Conservation (phyloP, 2,113 vertebrate genomes). For the Marmota monax region DNA sequence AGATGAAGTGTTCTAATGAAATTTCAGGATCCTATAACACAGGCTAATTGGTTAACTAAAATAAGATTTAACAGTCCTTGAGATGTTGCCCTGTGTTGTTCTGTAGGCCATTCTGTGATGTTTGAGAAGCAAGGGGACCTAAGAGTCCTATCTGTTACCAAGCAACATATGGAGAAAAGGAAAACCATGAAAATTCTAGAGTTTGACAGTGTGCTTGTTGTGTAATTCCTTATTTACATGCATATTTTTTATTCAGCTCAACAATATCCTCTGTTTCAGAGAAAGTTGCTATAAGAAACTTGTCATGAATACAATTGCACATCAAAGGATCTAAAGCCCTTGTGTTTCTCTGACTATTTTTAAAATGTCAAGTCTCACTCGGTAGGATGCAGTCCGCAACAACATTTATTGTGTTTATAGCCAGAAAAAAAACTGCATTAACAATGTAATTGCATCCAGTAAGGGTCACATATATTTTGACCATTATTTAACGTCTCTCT, state of each 20-base stretch:
- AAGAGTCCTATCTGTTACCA: neutral
- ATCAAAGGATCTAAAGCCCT: conserved; percentile 31
- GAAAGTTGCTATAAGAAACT: conserved; percentile 38
- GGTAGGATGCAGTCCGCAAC: neutral
- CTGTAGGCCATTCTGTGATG: neutral
- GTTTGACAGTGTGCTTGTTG: neutral
- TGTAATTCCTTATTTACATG: neutral
- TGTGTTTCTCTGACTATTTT: conserved; percentile 27
- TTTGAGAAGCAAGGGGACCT: neutral
- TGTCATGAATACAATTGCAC: conserved; percentile 50
- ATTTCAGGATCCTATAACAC: neutral
- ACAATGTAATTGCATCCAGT: neutral
- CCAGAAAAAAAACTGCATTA: conserved; percentile 30
- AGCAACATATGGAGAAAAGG: neutral
- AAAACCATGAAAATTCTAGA: neutral
- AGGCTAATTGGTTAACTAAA: neutral
- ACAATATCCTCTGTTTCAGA: conserved; percentile 8
- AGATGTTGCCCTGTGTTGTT: neutral
- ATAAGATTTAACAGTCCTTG: neutral
- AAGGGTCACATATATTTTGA: conserved; percentile 28
- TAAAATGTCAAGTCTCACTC: conserved; percentile 34
- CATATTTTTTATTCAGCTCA: neutral
- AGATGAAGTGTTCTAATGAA: neutral
- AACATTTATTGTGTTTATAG: conserved; percentile 17
- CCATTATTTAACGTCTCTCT: conserved; percentile 36